Evolutionary conservation across 2,888 invertebrate species (phyloP).

Genomic region (Scaptomyza polygonia): DNA sequence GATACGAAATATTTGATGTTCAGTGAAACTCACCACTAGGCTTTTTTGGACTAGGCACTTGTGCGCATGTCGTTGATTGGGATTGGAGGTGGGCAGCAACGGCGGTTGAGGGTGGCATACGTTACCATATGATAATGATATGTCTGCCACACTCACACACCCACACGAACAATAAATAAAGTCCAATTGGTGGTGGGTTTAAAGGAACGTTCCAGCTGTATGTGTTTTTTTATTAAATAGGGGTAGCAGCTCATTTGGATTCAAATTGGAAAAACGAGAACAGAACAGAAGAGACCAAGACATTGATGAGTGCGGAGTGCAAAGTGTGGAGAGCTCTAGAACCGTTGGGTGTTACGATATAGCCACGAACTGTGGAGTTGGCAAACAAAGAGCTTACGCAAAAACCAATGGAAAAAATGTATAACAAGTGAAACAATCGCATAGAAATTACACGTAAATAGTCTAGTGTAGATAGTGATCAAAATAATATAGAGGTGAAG

Average conservation of each 20-base stretch:
- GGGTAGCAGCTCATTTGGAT: slow-evolving; percentile 65
- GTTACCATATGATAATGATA: slow-evolving; percentile 75
- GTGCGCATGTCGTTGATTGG: slow-evolving; percentile 57
- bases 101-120: slow-evolving; percentile 53
- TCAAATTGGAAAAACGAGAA: slow-evolving; percentile 72
- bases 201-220: slow-evolving; percentile 53
- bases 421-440: slow-evolving; percentile 6
- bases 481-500: slow-evolving; percentile 3
- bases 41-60: slow-evolving; percentile 33
- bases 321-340: slow-evolving; percentile 17
- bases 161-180: slow-evolving; percentile 25
- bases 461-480: slow-evolving; percentile 1
- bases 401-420: slow-evolving; percentile 7
- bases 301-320: slow-evolving; percentile 55
- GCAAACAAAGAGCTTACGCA: background rate
- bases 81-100: slow-evolving; percentile 19
- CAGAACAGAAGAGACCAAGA: slow-evolving; percentile 45
- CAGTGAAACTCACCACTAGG: slow-evolving; percentile 49
- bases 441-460: background rate
- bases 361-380: slow-evolving; percentile 14
- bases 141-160: slow-evolving; percentile 35
- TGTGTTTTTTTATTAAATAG: slow-evolving; percentile 46
- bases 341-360: slow-evolving; percentile 33
- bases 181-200: slow-evolving; percentile 75
- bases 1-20: slow-evolving; percentile 13